Evolutionary conservation across 2,113 vertebrate genomes (phyloP).

Genomic region (Heteronetta atricapilla): DNA sequence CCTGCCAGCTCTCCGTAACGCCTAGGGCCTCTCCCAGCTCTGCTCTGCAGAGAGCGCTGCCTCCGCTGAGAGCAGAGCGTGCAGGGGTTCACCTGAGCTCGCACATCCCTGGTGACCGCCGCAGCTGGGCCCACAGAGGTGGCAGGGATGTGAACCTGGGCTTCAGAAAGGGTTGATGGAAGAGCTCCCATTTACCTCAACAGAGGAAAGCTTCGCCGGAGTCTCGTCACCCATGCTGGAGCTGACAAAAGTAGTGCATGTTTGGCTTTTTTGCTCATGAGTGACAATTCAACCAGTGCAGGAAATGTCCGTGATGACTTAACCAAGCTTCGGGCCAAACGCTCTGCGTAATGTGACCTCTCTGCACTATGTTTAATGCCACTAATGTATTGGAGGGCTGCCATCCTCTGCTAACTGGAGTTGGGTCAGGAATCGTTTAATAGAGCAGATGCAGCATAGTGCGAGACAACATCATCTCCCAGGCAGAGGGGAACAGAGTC

Average conservation of each 20-base stretch:
- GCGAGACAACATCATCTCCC: background rate
- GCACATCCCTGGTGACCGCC: fast-evolving
- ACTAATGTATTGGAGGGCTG: background rate
- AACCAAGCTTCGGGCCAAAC: background rate
- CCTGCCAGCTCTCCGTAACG: background rate
- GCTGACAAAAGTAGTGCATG: fast-evolving
- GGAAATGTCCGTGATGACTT: background rate
- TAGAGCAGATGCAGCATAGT: background rate
- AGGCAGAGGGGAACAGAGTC: background rate
- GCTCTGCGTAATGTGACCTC: background rate
- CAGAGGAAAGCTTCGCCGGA: background rate
- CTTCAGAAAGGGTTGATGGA: background rate
- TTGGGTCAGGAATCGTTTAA: background rate
- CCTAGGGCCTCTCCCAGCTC: fast-evolving
- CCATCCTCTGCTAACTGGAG: background rate
- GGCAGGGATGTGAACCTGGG: background rate
- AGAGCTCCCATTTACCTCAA: background rate
- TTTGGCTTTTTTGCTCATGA: background rate
- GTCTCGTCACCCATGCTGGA: background rate
- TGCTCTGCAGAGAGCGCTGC: background rate
- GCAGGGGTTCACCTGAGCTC: background rate
- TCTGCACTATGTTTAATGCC: background rate
- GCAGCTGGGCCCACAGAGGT: background rate
- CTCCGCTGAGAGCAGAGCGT: background rate
- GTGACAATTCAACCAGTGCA: background rate